phyloP scores from a whole-genome alignment of 1,140 invertebrate species.

The Nasonia longicornis region DNA sequence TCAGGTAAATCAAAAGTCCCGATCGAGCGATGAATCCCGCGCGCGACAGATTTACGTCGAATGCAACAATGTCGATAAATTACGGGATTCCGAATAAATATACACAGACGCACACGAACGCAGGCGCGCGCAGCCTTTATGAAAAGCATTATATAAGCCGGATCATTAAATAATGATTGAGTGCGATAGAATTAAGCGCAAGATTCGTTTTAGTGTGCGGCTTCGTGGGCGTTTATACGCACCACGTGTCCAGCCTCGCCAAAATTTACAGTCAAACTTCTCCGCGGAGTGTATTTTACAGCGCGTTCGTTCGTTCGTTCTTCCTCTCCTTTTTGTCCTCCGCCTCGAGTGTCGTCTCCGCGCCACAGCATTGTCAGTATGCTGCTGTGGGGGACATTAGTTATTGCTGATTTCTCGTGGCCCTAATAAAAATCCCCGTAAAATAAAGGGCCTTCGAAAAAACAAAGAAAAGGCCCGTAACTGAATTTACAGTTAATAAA shows the following conservation, averaged over 20 bases:
- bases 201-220: constrained; percentile 39
- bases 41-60: constrained; percentile 29
- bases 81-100: constrained; percentile 43
- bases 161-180: constrained; percentile 48
- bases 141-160: constrained; percentile 40
- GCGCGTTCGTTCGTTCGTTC: background rate
- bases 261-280: constrained; percentile 45
- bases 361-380: background rate
- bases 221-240: constrained; percentile 38
- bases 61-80: constrained; percentile 39
- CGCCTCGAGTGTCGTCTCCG: constrained; percentile 21
- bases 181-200: constrained; percentile 42
- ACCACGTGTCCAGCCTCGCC: constrained; percentile 1
- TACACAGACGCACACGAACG: background rate
- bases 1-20: constrained; percentile 10
- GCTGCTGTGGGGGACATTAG: constrained; percentile 55
- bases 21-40: constrained; percentile 32
- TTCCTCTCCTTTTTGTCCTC: constrained; percentile 30
- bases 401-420: constrained; percentile 58
- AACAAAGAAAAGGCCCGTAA: background rate
- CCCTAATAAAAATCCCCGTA: constrained; percentile 58
- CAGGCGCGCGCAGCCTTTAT: constrained; percentile 16
- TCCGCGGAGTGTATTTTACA: constrained; percentile 37
- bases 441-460: constrained; percentile 53
- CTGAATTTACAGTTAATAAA: constrained; percentile 63